Conservation (phyloP, 2,888 invertebrate genomes). For the Uloborus plumipes region DNA sequence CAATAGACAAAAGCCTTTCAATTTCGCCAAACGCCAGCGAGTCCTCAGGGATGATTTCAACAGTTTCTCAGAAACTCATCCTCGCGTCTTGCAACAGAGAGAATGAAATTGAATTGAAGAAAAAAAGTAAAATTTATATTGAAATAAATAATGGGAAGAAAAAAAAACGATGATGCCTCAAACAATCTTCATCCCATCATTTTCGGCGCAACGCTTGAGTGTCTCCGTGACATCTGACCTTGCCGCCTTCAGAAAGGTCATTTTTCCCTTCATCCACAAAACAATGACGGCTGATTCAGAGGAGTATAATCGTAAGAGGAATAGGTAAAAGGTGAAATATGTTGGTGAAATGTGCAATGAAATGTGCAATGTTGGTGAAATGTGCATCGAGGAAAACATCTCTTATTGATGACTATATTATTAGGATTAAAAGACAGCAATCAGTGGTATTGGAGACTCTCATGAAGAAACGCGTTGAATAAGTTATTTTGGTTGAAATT, state of each 20-base stretch:
- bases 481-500: too few relatives aligned
- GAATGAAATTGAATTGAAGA: not conserved
- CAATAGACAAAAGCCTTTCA: too few relatives aligned
- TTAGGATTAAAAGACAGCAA: too few relatives aligned
- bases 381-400: too few relatives aligned
- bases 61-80: not conserved
- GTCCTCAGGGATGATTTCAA: not conserved
- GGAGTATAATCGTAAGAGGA: too few relatives aligned
- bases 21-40: not conserved
- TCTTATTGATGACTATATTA: too few relatives aligned
- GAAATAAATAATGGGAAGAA: not conserved
- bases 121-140: constrained; percentile 8
- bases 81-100: constrained; percentile 1
- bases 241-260: not conserved
- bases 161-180: not conserved
- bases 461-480: too few relatives aligned
- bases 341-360: too few relatives aligned
- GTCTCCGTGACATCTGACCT: constrained; percentile 14
- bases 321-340: too few relatives aligned
- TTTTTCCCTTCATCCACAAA: not conserved
- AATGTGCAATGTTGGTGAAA: too few relatives aligned
- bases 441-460: too few relatives aligned
- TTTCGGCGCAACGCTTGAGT: constrained; percentile 5
- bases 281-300: not conserved
- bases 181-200: not conserved